These are phyloP conservation scores for Tetragonula clypearis DNA, from an alignment of 1,140 invertebrate species.

Conservation along the genomic window DNA sequence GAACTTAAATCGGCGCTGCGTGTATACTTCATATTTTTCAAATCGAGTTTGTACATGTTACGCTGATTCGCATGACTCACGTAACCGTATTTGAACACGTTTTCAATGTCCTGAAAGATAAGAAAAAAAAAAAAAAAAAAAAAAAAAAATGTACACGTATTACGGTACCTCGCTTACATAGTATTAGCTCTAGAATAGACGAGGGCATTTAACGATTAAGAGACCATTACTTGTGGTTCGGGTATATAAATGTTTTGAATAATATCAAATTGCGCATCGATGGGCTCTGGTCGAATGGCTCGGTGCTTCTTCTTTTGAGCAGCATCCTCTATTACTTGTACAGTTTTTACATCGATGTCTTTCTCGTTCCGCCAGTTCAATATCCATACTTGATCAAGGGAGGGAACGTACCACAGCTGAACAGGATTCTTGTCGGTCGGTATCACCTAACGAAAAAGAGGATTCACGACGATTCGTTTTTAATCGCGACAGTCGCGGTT, in stretches of 20 bases:
- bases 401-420: slow-evolving; percentile 87
- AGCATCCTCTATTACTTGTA: slow-evolving; percentile 90
- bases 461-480: neutral
- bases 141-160: too few relatives aligned
- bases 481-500: too few relatives aligned
- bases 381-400: slow-evolving; percentile 91
- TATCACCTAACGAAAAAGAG: slow-evolving; percentile 83
- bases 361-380: slow-evolving; percentile 86
- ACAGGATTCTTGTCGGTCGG: slow-evolving; percentile 89
- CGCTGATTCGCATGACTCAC: slow-evolving; percentile 89
- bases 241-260: slow-evolving; percentile 89
- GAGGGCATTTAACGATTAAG: neutral
- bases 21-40: slow-evolving; percentile 89
- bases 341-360: slow-evolving; percentile 86
- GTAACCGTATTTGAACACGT: slow-evolving; percentile 89
- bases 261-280: slow-evolving; percentile 90
- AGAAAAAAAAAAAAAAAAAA: neutral
- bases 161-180: neutral
- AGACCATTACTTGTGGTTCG: slow-evolving; percentile 79
- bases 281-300: slow-evolving; percentile 90
- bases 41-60: slow-evolving; percentile 89
- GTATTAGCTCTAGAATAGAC: neutral
- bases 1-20: slow-evolving; percentile 88
- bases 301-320: slow-evolving; percentile 89
- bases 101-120: slow-evolving; percentile 71